Evolutionary conservation across 2,797 vertebrate genomes (phyloP).

Genomic region (Eutrigla gurnardus): DNA sequence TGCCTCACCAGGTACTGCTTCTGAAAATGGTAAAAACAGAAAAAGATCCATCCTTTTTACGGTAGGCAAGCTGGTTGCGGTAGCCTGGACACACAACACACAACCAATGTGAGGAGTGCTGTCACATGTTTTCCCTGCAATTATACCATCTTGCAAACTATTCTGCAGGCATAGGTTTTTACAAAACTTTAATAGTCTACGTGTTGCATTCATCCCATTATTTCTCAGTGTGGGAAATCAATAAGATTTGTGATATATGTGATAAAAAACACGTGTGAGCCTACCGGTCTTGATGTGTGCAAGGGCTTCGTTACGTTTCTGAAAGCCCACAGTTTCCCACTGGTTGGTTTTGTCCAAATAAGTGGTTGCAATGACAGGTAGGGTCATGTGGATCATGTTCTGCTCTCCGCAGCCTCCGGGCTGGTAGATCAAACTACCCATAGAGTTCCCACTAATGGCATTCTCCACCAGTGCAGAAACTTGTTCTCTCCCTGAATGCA

Average conservation of each 20-base stretch:
- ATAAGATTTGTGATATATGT: neutral
- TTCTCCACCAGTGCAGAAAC: constrained; percentile 83
- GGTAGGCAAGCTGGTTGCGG: constrained; percentile 76
- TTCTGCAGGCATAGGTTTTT: neutral
- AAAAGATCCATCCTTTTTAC: constrained; percentile 80
- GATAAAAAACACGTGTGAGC: neutral
- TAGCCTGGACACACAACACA: constrained; percentile 80
- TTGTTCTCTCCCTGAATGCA: constrained; percentile 73
- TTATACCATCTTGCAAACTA: neutral
- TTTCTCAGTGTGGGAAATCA: neutral
- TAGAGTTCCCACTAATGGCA: constrained; percentile 79
- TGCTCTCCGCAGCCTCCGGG: constrained; percentile 89
- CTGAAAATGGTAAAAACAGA: fast-evolving
- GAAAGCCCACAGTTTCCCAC: constrained; percentile 86
- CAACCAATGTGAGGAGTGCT: neutral
- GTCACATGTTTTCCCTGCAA: neutral
- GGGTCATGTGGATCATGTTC: constrained; percentile 88
- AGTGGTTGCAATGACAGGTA: constrained; percentile 87
- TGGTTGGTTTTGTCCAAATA: constrained; percentile 90
- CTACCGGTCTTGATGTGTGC: constrained; percentile 86
- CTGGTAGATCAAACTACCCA: constrained; percentile 85
- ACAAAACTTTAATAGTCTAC: neutral
- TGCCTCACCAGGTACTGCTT: constrained; percentile 87
- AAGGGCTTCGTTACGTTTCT: constrained; percentile 76
- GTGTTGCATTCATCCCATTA: neutral